Evolutionary conservation across 2,888 invertebrate genomes (phyloP).

Genomic region (Arctia plantaginis): DNA sequence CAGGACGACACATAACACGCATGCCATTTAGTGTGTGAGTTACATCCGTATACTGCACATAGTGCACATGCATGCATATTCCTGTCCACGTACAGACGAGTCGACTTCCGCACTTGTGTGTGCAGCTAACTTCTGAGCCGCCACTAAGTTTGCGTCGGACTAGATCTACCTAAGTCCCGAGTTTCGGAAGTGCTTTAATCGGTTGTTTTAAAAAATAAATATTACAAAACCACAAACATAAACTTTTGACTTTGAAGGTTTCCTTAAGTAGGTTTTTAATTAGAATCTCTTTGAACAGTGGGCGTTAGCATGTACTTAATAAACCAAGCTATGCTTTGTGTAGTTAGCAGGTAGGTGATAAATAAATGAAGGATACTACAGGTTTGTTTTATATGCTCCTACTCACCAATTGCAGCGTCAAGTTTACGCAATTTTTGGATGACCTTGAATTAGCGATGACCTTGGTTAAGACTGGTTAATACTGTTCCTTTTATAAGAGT

Average conservation of each 20-base stretch:
- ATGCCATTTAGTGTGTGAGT: no score
- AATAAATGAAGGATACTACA: not conserved
- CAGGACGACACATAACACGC: no score
- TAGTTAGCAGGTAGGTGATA: constrained; percentile 4
- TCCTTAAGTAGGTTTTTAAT: constrained; percentile 3
- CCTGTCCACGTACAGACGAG: no score
- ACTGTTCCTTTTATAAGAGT: no score
- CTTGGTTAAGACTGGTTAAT: not conserved
- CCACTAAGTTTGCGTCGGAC: no score
- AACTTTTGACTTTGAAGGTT: not conserved
- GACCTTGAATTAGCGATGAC: not conserved
- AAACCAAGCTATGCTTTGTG: not conserved
- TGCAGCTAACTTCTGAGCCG: no score
- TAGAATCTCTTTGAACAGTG: not conserved
- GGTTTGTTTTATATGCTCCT: not conserved
- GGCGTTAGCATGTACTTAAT: not conserved
- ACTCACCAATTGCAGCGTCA: not conserved
- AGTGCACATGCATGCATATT: no score
- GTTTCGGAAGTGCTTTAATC: no score
- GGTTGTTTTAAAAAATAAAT: not conserved
- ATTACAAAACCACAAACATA: not conserved
- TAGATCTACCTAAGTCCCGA: no score
- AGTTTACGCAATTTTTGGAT: not conserved
- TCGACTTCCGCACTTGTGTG: no score
- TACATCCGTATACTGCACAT: no score